Base-by-base conservation (phyloP, 2,888 invertebrate genomes). In the Sthenelais limicola region DNA sequence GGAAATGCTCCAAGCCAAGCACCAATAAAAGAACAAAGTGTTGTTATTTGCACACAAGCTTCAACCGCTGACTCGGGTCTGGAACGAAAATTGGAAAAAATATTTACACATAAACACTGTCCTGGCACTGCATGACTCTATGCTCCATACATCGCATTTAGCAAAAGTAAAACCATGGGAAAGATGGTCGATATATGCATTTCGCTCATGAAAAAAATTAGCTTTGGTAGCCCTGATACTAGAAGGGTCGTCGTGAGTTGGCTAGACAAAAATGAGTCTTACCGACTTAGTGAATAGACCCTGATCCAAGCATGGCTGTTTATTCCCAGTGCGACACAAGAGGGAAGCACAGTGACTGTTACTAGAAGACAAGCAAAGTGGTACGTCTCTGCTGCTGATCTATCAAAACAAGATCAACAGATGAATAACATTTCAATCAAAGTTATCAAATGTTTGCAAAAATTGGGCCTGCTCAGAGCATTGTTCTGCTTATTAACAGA, bases 1-100 rank as follows among this genome's bases (percentile, higher is more conserved):
- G 94, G 93, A 72, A 93, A 90, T 2, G 94, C 94, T 5, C 95
- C 94, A 0, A 94, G 82, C 95, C 95, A 96, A 4, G 94, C 92
- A 2, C 95, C 95, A 38, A 93, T 86, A 15, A 94, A 30, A 43
- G 84, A 81, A 21, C 82, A 71, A 32, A 73, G 7, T 0, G 69
- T 43, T 24, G 72, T 74, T 48, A 75, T 18, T 26, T 71, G 67
- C 9, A 74, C 33, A 24, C 62, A 43, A 21, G 58, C 35, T 35
- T 72, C 72, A 4, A 52, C 30, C 9, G 21, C 38, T 3, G 48
- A 18, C n/a, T 75, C 71, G 24, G 68, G 30, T 32, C 71, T 71
- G 43, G 15, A 9, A 26, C 9, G 21, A 28, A 9, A 47, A 9
- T 26, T 15, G 35, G 18, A 9, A 24, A n/a, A 5, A 51, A n/a